These are phyloP conservation scores for Strigops habroptila DNA, from an alignment of 2,113 vertebrate genomes.

Conservation along the genomic window DNA sequence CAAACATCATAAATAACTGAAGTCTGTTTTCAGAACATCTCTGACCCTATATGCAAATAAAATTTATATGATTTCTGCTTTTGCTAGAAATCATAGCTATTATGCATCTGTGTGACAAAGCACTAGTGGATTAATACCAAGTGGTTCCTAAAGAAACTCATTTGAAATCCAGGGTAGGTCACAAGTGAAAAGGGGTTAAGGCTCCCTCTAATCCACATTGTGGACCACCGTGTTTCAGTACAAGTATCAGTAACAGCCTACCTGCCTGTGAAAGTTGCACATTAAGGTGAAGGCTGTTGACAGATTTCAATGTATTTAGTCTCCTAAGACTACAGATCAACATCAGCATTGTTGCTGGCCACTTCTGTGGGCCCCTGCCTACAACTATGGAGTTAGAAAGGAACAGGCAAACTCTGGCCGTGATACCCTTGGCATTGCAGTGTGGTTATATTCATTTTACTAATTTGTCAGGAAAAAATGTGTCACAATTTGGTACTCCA, in stretches of 20 bases:
- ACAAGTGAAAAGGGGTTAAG: not conserved
- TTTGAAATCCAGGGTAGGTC: not conserved
- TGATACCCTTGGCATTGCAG: not conserved
- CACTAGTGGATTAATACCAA: not conserved
- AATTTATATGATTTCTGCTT: not conserved
- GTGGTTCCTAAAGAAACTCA: not conserved
- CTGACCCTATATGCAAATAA: not conserved
- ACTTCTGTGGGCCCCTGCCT: not conserved
- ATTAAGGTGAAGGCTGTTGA: not conserved
- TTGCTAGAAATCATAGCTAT: not conserved
- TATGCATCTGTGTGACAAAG: not conserved
- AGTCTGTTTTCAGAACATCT: not conserved
- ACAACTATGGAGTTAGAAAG: not conserved
- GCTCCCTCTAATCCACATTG: not conserved
- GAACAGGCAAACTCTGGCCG: not conserved
- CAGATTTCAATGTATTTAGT: not conserved
- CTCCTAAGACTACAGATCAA: not conserved
- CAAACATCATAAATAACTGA: not conserved
- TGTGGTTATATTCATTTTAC: not conserved
- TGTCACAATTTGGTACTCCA: not conserved
- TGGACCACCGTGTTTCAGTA: not conserved
- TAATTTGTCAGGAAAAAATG: not conserved
- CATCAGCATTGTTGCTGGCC: not conserved
- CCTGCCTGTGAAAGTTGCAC: not conserved
- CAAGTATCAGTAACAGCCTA: not conserved